Percentiles rank a stretch among this genome's conserved stretches.
Conservation (phyloP, 2,888 invertebrate genomes). For the Lithophane socia region DNA sequence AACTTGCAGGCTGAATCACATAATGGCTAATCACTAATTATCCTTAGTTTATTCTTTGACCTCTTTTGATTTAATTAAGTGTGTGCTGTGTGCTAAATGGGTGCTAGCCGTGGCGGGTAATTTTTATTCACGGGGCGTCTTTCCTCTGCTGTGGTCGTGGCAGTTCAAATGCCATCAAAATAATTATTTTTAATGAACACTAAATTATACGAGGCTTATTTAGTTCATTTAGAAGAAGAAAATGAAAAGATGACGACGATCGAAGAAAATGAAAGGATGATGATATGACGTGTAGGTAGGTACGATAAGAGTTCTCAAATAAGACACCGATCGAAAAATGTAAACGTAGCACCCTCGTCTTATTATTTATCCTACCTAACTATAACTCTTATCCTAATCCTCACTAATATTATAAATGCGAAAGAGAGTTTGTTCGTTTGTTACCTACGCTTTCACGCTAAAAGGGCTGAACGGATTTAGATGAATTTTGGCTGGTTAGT, state of each 20-base stretch:
- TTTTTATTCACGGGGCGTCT: slow-evolving; percentile 23
- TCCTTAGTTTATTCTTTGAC: slow-evolving; percentile 61
- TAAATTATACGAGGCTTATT: neutral
- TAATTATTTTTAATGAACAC: slow-evolving; percentile 11
- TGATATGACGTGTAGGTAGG: neutral
- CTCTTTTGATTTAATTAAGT: slow-evolving; percentile 64
- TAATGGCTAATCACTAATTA: slow-evolving; percentile 61
- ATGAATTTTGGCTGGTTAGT: no score
- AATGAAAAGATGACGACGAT: neutral
- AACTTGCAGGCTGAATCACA: slow-evolving; percentile 49
- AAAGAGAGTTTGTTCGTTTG: no score
- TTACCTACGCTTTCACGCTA: no score
- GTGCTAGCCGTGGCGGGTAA: slow-evolving; percentile 24
- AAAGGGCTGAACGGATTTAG: no score
- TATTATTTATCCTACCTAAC: slow-evolving; percentile 9
- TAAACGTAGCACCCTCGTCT: slow-evolving; percentile 7
- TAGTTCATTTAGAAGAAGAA: neutral
- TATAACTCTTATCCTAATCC: no score
- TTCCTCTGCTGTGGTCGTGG: slow-evolving; percentile 7
- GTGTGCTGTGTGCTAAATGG: slow-evolving; percentile 41
- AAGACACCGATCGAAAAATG: slow-evolving; percentile 25
- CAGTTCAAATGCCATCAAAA: slow-evolving; percentile 7
- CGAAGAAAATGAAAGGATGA: neutral
- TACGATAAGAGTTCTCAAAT: neutral
- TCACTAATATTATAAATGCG: no score